Evolutionary conservation across 2,113 vertebrate genomes (phyloP).

Genomic region (Protobothrops mucrosquamatus): DNA sequence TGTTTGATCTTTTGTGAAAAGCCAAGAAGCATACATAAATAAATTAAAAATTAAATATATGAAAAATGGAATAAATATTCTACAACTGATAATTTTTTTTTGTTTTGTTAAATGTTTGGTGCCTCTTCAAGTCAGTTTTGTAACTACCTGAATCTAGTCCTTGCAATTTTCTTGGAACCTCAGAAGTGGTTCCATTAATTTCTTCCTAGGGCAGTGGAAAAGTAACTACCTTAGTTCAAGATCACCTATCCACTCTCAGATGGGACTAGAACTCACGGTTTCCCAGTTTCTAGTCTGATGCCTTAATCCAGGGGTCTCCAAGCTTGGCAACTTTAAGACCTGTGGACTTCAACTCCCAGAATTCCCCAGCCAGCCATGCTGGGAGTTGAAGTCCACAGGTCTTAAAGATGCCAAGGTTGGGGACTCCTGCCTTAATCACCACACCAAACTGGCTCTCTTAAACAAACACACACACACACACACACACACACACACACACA

Average conservation of each 20-base stretch:
- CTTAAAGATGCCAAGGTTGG: no score
- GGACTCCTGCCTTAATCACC: neutral
- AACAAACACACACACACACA: no score
- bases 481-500: no score
- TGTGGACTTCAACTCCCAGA: no score
- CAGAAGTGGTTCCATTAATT: neutral
- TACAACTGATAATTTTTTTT: neutral
- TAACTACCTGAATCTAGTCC: neutral
- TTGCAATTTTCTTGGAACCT: neutral
- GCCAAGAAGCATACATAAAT: neutral
- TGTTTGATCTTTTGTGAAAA: neutral
- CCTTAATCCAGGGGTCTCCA: neutral
- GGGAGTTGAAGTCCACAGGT: no score
- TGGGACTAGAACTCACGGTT: neutral
- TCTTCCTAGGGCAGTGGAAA: neutral
- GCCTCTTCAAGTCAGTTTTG: neutral
- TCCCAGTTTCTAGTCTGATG: neutral
- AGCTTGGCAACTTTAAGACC: no score
- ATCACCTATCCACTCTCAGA: neutral
- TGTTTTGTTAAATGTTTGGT: constrained; percentile 25
- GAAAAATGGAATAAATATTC: neutral
- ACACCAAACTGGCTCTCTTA: neutral
- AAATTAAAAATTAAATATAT: neutral
- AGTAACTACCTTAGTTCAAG: neutral
- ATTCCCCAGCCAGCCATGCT: no score